phyloP scores from a whole-genome alignment of 2,113 vertebrate species.

The Sebastes fasciatus region DNA sequence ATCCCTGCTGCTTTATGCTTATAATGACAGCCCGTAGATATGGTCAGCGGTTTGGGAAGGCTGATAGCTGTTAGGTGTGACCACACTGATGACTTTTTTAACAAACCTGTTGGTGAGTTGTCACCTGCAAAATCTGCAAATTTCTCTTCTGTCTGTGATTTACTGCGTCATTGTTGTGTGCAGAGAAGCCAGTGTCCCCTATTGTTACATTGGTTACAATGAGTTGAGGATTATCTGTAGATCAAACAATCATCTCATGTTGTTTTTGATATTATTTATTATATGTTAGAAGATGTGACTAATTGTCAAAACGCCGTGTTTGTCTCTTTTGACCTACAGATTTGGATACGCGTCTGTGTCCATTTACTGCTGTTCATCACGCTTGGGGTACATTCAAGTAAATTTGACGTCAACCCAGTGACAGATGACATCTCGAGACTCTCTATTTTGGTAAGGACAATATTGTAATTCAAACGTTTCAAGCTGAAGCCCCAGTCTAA shows the following conservation, averaged over 20 bases:
- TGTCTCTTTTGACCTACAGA: constrained; percentile 71
- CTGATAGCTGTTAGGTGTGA: not conserved
- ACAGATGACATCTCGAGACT: constrained; percentile 86
- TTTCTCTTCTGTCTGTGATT: not conserved
- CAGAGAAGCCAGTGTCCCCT: not conserved
- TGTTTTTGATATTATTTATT: not conserved
- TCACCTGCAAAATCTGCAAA: not conserved
- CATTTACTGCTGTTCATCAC: constrained; percentile 85
- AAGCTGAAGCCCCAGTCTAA: not conserved
- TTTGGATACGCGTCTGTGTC: constrained; percentile 88
- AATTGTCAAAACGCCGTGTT: constrained; percentile 8
- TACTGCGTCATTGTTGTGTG: not conserved
- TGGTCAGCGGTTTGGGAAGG: too few species aligned
- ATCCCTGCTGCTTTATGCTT: not conserved
- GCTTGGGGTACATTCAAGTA: constrained; percentile 82
- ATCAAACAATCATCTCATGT: not conserved
- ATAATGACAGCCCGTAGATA: not conserved
- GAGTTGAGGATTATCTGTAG: not conserved
- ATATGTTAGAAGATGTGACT: not conserved
- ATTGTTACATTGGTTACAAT: not conserved
- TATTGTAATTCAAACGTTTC: not conserved
- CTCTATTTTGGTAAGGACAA: constrained; percentile 82
- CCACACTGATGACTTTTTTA: not conserved
- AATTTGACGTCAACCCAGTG: constrained; percentile 83
- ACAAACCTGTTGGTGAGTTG: too few species aligned